Conservation (phyloP, 2,113 vertebrate species). For the Ictalurus punctatus region DNA sequence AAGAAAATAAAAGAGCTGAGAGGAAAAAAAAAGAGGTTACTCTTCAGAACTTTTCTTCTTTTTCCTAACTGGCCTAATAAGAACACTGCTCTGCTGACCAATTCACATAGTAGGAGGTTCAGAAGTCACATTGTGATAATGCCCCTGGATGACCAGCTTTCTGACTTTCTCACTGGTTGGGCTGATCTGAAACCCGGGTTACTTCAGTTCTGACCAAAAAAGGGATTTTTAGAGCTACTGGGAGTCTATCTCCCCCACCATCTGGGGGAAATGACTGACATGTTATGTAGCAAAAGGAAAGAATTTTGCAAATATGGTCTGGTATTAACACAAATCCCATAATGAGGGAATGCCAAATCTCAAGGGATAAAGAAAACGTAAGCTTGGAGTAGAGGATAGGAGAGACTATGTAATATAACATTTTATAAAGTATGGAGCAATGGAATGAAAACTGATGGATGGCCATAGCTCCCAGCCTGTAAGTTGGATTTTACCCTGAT, state of each 20-base stretch:
- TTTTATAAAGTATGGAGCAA: not conserved
- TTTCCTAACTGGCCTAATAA: constrained; percentile 8
- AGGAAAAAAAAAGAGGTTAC: constrained; percentile 30
- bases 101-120: constrained; percentile 19
- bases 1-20: not conserved
- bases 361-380: constrained; percentile 10
- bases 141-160: constrained; percentile 26
- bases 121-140: constrained; percentile 31
- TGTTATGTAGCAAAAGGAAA: constrained; percentile 31
- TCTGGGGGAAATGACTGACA: constrained; percentile 29
- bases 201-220: constrained; percentile 55
- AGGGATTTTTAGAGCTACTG: constrained; percentile 48
- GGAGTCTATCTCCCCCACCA: constrained; percentile 33
- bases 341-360: constrained; percentile 26
- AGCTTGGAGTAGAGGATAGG: constrained; percentile 6
- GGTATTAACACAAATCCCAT: constrained; percentile 44
- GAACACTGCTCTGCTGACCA: not conserved
- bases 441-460: not conserved
- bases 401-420: not conserved
- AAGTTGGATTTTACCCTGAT: constrained; percentile 1
- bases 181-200: constrained; percentile 19
- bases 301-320: constrained; percentile 46
- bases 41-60: not conserved
- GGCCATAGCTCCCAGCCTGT: not conserved
- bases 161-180: constrained; percentile 26